phyloP scores from a whole-genome alignment of 2,888 invertebrate genomes.

The Drosophila kanekoi region DNA sequence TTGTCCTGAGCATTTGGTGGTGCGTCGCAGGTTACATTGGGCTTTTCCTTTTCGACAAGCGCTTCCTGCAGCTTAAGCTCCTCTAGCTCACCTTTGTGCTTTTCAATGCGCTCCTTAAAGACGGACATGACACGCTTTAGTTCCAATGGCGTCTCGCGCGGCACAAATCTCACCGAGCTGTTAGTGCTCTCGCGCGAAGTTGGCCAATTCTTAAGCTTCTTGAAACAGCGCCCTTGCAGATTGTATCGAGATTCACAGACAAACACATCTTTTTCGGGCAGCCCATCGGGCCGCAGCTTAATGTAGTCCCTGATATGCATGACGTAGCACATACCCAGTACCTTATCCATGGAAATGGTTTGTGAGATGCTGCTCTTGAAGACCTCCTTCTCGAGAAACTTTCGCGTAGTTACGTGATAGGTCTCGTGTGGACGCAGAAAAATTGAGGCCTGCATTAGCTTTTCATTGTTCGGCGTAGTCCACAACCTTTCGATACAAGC shows the following conservation, averaged over 20 bases:
- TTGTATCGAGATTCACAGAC: slow-evolving; percentile 98
- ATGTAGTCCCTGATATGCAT: slow-evolving; percentile 98
- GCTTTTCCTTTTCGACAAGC: slow-evolving; percentile 93
- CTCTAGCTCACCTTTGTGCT: slow-evolving; percentile 95
- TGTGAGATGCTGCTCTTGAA: slow-evolving; percentile 97
- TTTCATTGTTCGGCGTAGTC: slow-evolving; percentile 92
- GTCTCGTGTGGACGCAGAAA: slow-evolving; percentile 98
- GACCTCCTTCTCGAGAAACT: slow-evolving; percentile 97
- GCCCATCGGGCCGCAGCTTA: slow-evolving; percentile 93
- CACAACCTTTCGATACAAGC: slow-evolving; percentile 95
- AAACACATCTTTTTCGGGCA: slow-evolving; percentile 96
- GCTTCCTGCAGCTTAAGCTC: slow-evolving; percentile 93
- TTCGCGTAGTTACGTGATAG: slow-evolving; percentile 96
- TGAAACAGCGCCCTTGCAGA: slow-evolving; percentile 93
- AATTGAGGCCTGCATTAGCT: slow-evolving; percentile 96
- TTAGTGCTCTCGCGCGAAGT: slow-evolving; percentile 85
- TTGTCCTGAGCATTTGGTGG: slow-evolving; percentile 90
- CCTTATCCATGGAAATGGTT: slow-evolving; percentile 92
- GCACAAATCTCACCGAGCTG: slow-evolving; percentile 88
- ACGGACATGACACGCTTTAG: slow-evolving; percentile 96
- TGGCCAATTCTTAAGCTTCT: slow-evolving; percentile 95
- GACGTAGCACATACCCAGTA: slow-evolving; percentile 95
- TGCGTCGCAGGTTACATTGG: slow-evolving; percentile 91
- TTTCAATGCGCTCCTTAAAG: slow-evolving; percentile 95
- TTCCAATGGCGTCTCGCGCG: slow-evolving; percentile 91